These are phyloP conservation scores for Petrosia ficiformis DNA, from an alignment of 37 sponge, comb jelly and placozoan genomes.

Conservation along the genomic window DNA sequence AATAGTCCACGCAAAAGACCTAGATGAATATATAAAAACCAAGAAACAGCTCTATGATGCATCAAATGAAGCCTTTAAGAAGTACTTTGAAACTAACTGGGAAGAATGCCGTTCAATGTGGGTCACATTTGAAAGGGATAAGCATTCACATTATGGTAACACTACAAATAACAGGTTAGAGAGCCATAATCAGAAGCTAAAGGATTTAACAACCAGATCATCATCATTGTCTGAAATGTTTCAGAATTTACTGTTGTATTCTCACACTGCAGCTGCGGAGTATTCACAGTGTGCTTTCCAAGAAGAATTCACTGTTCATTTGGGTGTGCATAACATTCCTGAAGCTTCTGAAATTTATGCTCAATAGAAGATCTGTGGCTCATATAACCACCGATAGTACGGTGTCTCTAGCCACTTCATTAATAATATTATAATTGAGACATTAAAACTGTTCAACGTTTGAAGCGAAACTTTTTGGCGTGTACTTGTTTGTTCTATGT, in stretches of 20 bases:
- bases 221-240: conserved; percentile 15
- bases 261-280: no score
- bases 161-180: conserved; percentile 23
- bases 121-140: conserved; percentile 19
- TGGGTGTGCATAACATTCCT: no score
- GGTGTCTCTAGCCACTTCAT: no score
- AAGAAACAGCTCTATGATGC: neutral
- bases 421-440: no score
- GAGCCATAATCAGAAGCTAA: conserved; percentile 31
- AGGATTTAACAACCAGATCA: conserved; percentile 9
- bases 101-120: conserved; percentile 23
- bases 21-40: neutral
- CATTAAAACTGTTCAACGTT: no score
- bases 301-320: no score
- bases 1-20: conserved; percentile 8
- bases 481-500: no score
- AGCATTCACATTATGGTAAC: conserved; percentile 12
- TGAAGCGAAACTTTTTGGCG: no score
- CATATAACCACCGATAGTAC: no score
- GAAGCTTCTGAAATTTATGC: no score
- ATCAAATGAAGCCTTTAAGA: neutral
- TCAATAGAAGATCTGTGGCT: no score
- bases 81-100: conserved; percentile 14
- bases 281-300: no score
- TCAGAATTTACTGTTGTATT: neutral